A percentile compares a stretch with the other conserved stretches of the same genome.
phyloP scores from a whole-genome alignment of 1,140 invertebrate species.

The Apis cerana region DNA sequence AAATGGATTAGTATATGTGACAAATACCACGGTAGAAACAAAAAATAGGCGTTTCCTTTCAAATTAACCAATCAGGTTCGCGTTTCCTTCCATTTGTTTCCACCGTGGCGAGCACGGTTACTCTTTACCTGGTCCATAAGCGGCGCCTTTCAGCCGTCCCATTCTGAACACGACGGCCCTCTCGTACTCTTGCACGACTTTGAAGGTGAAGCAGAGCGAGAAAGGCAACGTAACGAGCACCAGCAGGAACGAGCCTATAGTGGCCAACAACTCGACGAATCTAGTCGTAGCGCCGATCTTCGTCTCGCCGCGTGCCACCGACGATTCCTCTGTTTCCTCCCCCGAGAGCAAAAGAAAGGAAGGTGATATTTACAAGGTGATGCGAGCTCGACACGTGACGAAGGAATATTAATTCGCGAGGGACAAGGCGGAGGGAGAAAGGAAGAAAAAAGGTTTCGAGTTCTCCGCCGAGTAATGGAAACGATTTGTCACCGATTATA shows the following conservation, averaged over 20 bases:
- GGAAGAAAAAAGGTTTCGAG: not conserved
- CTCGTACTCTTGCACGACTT: slow-evolving; percentile 91
- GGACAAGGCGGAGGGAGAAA: too few species aligned
- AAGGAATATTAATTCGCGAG: not conserved
- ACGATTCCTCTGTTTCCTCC: slow-evolving; percentile 1
- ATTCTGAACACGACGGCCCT: slow-evolving; percentile 89
- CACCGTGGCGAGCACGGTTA: not conserved
- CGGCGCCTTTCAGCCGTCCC: slow-evolving; percentile 87
- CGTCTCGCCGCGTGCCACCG: not conserved
- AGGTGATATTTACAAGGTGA: not conserved
- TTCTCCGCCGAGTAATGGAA: not conserved
- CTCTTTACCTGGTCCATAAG: slow-evolving; percentile 89
- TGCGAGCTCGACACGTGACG: not conserved
- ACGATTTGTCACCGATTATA: slow-evolving; percentile 39
- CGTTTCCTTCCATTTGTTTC: too few species aligned
- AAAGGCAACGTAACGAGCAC: slow-evolving; percentile 92
- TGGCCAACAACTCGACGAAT: slow-evolving; percentile 91
- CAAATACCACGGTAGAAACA: too few species aligned
- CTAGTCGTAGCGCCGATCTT: slow-evolving; percentile 73
- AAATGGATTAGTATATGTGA: too few species aligned
- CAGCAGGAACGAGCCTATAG: slow-evolving; percentile 88
- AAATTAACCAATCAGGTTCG: too few species aligned
- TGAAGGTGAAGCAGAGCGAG: slow-evolving; percentile 92
- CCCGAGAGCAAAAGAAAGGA: too few species aligned
- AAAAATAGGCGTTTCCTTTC: too few species aligned